phyloP scores from a whole-genome alignment of 2,113 vertebrate species.

The Cryptomyrus ogoouensis region DNA sequence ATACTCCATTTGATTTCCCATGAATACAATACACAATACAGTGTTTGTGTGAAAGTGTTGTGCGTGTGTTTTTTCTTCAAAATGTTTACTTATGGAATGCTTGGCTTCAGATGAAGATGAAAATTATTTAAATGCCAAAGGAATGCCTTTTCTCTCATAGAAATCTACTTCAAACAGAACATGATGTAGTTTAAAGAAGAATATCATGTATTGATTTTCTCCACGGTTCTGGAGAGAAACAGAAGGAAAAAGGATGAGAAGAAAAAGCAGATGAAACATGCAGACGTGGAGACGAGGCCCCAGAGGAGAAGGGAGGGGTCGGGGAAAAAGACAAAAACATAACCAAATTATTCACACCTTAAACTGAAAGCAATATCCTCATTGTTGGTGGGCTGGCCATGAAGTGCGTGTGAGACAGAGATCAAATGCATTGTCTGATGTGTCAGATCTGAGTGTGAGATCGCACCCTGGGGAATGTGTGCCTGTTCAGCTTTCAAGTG shows the following conservation, averaged over 20 bases:
- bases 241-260: background rate
- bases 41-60: background rate
- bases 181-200: background rate
- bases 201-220: background rate
- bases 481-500: background rate
- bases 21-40: background rate
- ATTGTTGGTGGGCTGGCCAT: background rate
- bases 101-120: background rate
- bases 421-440: background rate
- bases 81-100: background rate
- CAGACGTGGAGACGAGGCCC: background rate
- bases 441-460: background rate
- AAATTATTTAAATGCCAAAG: background rate
- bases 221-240: background rate
- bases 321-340: background rate
- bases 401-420: background rate
- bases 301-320: background rate
- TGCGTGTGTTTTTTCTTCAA: background rate
- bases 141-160: background rate
- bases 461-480: background rate
- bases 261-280: background rate
- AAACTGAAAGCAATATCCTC: background rate
- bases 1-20: background rate
- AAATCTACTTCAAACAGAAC: background rate
- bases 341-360: background rate